These are phyloP conservation scores for Diachasmimorpha longicaudata DNA, from an alignment of 1,140 invertebrate species.

Conservation along the genomic window DNA sequence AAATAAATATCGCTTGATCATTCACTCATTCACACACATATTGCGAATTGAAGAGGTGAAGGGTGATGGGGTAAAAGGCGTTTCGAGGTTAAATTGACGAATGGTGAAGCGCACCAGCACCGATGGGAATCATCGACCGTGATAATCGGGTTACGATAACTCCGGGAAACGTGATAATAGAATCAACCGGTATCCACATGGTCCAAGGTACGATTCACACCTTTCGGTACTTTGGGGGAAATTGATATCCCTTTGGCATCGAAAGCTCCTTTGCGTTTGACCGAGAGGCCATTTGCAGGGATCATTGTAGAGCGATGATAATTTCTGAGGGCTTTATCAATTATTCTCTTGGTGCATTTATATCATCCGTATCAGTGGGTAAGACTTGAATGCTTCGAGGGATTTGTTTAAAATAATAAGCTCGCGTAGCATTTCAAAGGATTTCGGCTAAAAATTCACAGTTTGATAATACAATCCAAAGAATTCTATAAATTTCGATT, in stretches of 20 bases:
- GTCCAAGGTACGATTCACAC: not conserved
- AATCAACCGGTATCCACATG: not conserved
- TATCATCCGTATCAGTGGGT: too few relatives aligned
- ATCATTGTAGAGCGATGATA: not conserved
- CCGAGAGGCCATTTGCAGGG: not conserved
- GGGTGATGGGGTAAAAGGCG: not conserved
- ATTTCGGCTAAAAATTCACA: too few relatives aligned
- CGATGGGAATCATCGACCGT: not conserved
- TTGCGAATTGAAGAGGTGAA: not conserved
- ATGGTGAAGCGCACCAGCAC: not conserved
- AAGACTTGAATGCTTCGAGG: too few relatives aligned
- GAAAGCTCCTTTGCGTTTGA: not conserved
- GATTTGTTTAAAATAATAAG: too few relatives aligned
- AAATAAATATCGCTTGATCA: too few relatives aligned
- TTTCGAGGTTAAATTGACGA: not conserved
- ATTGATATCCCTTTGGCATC: not conserved
- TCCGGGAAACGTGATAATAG: constrained; percentile 1
- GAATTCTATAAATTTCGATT: too few relatives aligned
- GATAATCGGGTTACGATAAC: constrained; percentile 6
- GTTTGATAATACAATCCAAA: too few relatives aligned
- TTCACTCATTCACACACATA: not conserved
- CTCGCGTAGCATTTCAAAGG: too few relatives aligned
- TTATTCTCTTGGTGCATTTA: too few relatives aligned
- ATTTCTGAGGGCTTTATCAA: too few relatives aligned
- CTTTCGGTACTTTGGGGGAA: not conserved